Evolutionary conservation across 2,888 invertebrate species (phyloP), one percentile per base, ranked within the genome.

Genomic region (Megamerina dolium): DNA sequence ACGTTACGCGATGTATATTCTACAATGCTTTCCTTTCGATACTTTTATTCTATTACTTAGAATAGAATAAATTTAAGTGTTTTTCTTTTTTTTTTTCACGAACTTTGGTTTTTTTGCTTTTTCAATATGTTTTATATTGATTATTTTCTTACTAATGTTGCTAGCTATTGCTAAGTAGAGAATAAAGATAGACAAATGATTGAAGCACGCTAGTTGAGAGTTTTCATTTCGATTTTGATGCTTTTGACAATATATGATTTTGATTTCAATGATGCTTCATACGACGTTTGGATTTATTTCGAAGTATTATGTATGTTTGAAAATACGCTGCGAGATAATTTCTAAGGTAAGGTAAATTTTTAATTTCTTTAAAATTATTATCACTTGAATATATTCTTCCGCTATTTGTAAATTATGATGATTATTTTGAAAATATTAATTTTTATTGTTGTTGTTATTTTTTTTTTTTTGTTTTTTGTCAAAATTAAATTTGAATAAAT

Each of bases 1-100:
- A 57, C 60, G 65, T 64, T 64, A 54, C 65, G 49, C 48, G n/a
- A n/a, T n/a, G n/a, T n/a, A n/a, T n/a, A n/a, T n/a, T 26, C 14
- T 37, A n/a, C 32, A 34, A 23, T 35, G 12, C 16, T 30, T 37
- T 32, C 13, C 29, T 45, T 33, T 20, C 33, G n/a, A 34, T 31
- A 14, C 26, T 20, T 16, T 33, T 39, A 12, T 30, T 41, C 14
- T 29, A 32, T 40, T 35, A 37, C 29, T 32, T 38, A 21, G 43
- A 52, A 43, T 32, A 38, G 37, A 37, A 42, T 38, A 17, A 35
- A 30, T 37, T 32, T 37, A 33, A 27, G 33, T 20, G 30, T 46
- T 30, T 37, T 30, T 30, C 45, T 45, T 41, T 34, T 35, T 30
- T 36, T 33, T 33, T 19, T 23, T 40, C 30, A 14, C 23, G 18